Base-by-base conservation (phyloP, 2,113 vertebrate species). In the Agapornis roseicollis region DNA sequence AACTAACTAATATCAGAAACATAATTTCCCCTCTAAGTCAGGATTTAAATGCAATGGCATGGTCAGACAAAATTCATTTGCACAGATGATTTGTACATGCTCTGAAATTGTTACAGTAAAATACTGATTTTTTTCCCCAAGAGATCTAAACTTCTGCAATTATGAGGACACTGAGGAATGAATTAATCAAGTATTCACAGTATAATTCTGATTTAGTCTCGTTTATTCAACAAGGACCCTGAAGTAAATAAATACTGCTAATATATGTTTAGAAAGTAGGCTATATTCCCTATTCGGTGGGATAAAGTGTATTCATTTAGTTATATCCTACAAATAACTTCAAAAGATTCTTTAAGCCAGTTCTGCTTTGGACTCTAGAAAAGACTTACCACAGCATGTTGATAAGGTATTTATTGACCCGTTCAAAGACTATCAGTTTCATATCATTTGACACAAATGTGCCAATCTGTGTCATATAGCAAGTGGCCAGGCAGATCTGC, bases 401-500 rank as follows among this genome's bases (percentile, higher is more conserved):
- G 41, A 61, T 64, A 58, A 49, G 10, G 13, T 4, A 70, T 86
- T 58, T 68, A 61, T 7, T 64, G 29, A 55, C 20, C 10, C 17
- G 20, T 84, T 29, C 42, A 50, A 68, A 79, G 17, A 49, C 10
- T 7, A 35, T 24, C 1, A 39, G 12, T 76, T 91, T 89, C 3
- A 0, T 27, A 47, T 55, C 1, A 0, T 64, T 42, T 68, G 50
- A 55, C 37, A 42, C 1, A 6, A 23, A 5, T 0, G 0, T 39
- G 17, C 27, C 2, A 1, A 41, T 7, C 20, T 73, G 18, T 65
- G 28, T 53, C 55, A 29, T 63, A 39, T 8, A 17, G 42, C 28
- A 80, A 12, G 56, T 4, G 11, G 19, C 53, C 1, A 2, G 31
- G 15, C 11, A 52, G 37, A 78, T 24, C 46, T 55, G 15, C 11